Percentiles rank a stretch among this genome's conserved stretches.
phyloP scores from a whole-genome alignment of 2,888 invertebrate species.

The Thymelicus lineola region DNA sequence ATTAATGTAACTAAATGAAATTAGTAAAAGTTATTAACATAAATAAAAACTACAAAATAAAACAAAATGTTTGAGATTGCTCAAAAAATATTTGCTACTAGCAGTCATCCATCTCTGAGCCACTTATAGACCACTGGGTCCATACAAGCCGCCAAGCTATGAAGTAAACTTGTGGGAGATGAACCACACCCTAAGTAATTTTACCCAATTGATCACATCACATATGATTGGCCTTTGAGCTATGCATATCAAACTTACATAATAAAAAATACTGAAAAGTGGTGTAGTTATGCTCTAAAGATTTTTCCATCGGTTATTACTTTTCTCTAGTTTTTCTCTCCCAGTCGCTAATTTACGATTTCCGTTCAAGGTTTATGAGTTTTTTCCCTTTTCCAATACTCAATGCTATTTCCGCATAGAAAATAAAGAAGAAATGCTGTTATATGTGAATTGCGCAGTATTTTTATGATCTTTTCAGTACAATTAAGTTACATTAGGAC shows the following conservation, averaged over 20 bases:
- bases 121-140: no score
- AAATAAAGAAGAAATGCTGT: background rate
- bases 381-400: slow-evolving; percentile 8
- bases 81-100: no score
- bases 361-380: background rate
- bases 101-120: no score
- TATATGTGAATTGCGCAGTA: background rate
- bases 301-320: background rate
- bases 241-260: background rate
- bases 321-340: background rate
- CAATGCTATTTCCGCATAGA: slow-evolving; percentile 1
- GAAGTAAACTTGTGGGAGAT: no score
- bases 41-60: no score
- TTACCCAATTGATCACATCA: no score
- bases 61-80: no score
- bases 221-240: no score
- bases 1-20: no score
- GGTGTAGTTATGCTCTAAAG: background rate
- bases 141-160: no score
- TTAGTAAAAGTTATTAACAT: no score
- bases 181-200: no score
- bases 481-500: background rate
- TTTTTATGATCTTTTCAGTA: background rate
- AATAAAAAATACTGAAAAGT: background rate
- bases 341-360: slow-evolving; percentile 5